Conservation (phyloP, 2,888 invertebrate species). For the Pycnomerus fuliginosus region DNA sequence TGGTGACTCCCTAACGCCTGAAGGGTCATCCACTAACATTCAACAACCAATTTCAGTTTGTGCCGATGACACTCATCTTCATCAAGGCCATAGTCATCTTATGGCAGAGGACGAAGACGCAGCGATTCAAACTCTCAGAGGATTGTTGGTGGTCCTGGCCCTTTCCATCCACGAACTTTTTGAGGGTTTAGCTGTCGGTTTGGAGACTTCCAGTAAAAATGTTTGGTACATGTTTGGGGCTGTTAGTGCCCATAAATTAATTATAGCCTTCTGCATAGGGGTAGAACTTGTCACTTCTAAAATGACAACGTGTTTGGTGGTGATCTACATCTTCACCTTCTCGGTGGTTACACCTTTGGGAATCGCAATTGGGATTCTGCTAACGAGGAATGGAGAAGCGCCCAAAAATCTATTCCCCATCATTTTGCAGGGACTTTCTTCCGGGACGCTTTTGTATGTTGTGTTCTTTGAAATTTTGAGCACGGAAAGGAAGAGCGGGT, state of each 20-base stretch:
- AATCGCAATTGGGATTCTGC: conserved; percentile 70
- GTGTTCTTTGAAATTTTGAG: conserved; percentile 93
- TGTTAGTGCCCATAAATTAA: conserved; percentile 81
- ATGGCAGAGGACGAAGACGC: conserved; percentile 35
- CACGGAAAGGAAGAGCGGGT: conserved; percentile 58
- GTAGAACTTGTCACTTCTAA: conserved; percentile 75
- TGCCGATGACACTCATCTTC: conserved; percentile 19
- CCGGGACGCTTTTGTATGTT: conserved; percentile 93
- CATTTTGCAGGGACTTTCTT: conserved; percentile 80
- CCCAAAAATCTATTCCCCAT: conserved; percentile 66
- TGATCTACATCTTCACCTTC: conserved; percentile 72
- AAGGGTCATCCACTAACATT: not conserved
- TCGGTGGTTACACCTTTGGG: conserved; percentile 80
- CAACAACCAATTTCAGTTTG: conserved; percentile 7
- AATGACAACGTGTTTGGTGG: conserved; percentile 61
- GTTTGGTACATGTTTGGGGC: conserved; percentile 83
- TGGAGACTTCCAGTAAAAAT: conserved; percentile 63
- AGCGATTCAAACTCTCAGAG: conserved; percentile 58
- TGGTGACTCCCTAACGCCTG: not conserved
- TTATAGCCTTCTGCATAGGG: conserved; percentile 86
- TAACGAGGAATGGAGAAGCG: conserved; percentile 61
- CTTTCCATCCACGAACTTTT: conserved; percentile 84
- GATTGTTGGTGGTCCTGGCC: conserved; percentile 77
- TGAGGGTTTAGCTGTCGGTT: conserved; percentile 82
- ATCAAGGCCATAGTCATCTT: conserved; percentile 43